Evolutionary conservation across 2,113 vertebrate genomes (phyloP).

Genomic region (Siniperca knerii): DNA sequence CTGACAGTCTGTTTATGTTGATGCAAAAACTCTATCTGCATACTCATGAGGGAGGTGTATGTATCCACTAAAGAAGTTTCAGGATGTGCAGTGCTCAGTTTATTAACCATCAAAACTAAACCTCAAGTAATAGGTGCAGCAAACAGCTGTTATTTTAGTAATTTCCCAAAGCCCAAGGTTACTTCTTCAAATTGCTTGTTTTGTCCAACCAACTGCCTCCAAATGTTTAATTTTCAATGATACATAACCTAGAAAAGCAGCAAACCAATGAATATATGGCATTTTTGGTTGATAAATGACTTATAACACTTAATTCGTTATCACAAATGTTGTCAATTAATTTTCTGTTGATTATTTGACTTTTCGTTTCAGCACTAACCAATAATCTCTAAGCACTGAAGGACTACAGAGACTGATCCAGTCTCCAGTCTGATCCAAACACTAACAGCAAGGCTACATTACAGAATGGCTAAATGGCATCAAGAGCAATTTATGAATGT

Average conservation of each 20-base stretch:
- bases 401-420: not conserved
- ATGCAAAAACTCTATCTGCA: constrained; percentile 24
- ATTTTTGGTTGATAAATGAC: not conserved
- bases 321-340: not conserved
- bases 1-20: constrained; percentile 49
- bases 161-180: not conserved
- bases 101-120: not conserved
- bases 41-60: constrained; percentile 29
- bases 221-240: not conserved
- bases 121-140: not conserved
- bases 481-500: not conserved
- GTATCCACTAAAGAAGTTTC: not conserved
- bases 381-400: not conserved
- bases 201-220: not conserved
- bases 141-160: not conserved
- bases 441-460: not conserved
- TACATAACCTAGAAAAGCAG: not conserved
- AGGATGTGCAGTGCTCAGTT: constrained; percentile 3
- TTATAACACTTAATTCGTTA: not conserved
- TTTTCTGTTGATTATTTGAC: not conserved
- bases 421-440: not conserved
- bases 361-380: not conserved
- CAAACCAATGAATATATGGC: not conserved
- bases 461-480: not conserved
- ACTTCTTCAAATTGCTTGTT: constrained; percentile 11